These are phyloP conservation scores for Coleophora deauratella DNA, from an alignment of 2,888 invertebrate genomes.

Conservation along the genomic window DNA sequence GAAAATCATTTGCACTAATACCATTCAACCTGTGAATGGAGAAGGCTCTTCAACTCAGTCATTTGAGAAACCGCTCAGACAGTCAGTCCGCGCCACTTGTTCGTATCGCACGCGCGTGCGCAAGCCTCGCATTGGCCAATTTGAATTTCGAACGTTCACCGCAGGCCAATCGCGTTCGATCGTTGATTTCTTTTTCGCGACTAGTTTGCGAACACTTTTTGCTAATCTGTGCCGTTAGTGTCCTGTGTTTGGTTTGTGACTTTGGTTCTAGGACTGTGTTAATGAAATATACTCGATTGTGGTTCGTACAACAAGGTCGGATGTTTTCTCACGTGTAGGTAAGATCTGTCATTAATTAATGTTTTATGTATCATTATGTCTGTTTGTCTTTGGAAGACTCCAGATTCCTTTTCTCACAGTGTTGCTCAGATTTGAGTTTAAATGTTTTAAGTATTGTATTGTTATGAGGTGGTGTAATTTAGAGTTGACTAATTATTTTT, in stretches of 20 bases:
- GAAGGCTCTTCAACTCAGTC: constrained; percentile 55
- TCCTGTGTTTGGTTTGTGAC: constrained; percentile 57
- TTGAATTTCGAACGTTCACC: constrained; percentile 55
- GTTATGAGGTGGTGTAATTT: neutral
- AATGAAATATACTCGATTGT: constrained; percentile 20
- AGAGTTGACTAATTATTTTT: neutral
- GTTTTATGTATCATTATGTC: constrained; percentile 31
- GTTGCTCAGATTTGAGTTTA: too few relatives aligned
- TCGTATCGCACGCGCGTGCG: constrained; percentile 42
- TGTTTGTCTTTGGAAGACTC: constrained; percentile 21
- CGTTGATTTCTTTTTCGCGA: constrained; percentile 57
- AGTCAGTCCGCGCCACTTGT: constrained; percentile 54
- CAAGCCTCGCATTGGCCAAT: constrained; percentile 35
- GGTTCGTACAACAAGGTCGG: constrained; percentile 39
- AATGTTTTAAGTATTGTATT: constrained; percentile 7
- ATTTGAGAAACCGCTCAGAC: constrained; percentile 60
- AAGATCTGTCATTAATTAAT: constrained; percentile 39
- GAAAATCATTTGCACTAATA: too few relatives aligned
- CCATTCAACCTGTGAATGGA: constrained; percentile 43
- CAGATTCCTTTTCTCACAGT: constrained; percentile 18
- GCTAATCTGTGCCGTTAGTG: constrained; percentile 51
- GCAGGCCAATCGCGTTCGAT: constrained; percentile 58
- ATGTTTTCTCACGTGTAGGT: constrained; percentile 56
- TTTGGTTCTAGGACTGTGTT: constrained; percentile 27
- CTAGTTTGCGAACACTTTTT: constrained; percentile 29